Conservation (phyloP, 2,888 invertebrate species). For the Polylopha cassiicola region DNA sequence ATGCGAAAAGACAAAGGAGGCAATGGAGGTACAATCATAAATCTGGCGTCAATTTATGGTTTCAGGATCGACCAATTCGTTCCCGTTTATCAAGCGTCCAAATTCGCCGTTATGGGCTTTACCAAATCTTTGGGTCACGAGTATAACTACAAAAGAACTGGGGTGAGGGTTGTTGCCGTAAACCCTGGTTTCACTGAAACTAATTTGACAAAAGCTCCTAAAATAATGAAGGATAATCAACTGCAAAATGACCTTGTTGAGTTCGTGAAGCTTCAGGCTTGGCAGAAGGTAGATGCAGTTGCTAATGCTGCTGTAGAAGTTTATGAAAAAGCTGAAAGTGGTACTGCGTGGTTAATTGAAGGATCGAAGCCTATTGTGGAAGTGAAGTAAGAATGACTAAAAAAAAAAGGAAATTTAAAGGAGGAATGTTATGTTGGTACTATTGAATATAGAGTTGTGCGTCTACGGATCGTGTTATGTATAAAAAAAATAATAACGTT, state of each 20-base stretch:
- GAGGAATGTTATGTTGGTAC: no score
- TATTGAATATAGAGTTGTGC: no score
- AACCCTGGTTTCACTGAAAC: constrained; percentile 75
- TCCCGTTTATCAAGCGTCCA: constrained; percentile 79
- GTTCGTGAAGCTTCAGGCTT: constrained; percentile 30
- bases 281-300: constrained; percentile 46
- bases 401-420: neutral
- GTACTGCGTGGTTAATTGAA: constrained; percentile 73
- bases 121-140: constrained; percentile 64
- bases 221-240: constrained; percentile 26
- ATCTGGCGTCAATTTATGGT: constrained; percentile 79
- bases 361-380: constrained; percentile 51
- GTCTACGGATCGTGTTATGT: no score
- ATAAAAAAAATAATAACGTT: no score
- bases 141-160: constrained; percentile 60
- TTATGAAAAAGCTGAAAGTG: constrained; percentile 59
- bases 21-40: constrained; percentile 80
- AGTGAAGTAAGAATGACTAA: constrained; percentile 24
- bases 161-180: constrained; percentile 71
- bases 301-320: constrained; percentile 45
- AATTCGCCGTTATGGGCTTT: constrained; percentile 74
- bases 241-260: constrained; percentile 28
- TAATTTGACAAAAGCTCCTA: constrained; percentile 28
- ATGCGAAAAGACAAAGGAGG: constrained; percentile 77
- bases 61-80: constrained; percentile 63